A percentile compares a stretch with the other conserved stretches of the same genome.
These are phyloP conservation scores for Phoxinus phoxinus DNA, from an alignment of 2,113 vertebrate genomes.

Conservation along the genomic window DNA sequence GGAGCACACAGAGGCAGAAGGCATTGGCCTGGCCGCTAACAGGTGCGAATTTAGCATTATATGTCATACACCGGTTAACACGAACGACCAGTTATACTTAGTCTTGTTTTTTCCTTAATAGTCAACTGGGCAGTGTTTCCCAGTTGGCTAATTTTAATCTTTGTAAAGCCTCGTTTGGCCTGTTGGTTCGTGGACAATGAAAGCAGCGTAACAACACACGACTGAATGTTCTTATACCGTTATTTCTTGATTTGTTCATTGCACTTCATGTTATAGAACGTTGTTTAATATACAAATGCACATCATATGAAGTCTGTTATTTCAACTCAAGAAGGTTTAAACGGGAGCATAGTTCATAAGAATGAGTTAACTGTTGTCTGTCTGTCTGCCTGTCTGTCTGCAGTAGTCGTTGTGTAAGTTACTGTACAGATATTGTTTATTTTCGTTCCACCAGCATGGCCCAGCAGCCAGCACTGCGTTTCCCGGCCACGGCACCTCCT, in stretches of 20 bases:
- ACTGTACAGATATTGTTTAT: not conserved
- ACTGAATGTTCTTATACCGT: not conserved
- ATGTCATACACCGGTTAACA: not conserved
- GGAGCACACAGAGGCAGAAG: constrained; percentile 62
- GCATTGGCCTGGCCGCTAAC: constrained; percentile 55
- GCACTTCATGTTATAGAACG: not conserved
- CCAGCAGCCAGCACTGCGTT: constrained; percentile 83
- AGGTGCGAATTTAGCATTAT: constrained; percentile 48
- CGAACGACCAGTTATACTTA: not conserved
- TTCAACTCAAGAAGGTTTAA: not conserved
- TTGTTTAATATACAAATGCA: not conserved
- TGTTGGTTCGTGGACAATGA: constrained; percentile 10
- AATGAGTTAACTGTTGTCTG: not conserved
- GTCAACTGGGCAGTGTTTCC: not conserved
- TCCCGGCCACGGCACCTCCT: constrained; percentile 80
- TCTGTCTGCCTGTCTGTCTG: not conserved
- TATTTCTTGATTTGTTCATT: not conserved
- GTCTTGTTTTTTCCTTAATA: not conserved
- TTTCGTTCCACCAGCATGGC: constrained; percentile 76
- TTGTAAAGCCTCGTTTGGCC: constrained; percentile 5
- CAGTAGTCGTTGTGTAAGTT: not conserved
- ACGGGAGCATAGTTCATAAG: not conserved
- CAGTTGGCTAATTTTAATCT: not conserved
- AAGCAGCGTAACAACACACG: not conserved
- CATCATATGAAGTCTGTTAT: not conserved